A percentile compares a stretch with the other conserved stretches of the same genome.
These are phyloP conservation scores for Grammomys dolichurus DNA, from an alignment of 2,113 vertebrate species.

Conservation along the genomic window DNA sequence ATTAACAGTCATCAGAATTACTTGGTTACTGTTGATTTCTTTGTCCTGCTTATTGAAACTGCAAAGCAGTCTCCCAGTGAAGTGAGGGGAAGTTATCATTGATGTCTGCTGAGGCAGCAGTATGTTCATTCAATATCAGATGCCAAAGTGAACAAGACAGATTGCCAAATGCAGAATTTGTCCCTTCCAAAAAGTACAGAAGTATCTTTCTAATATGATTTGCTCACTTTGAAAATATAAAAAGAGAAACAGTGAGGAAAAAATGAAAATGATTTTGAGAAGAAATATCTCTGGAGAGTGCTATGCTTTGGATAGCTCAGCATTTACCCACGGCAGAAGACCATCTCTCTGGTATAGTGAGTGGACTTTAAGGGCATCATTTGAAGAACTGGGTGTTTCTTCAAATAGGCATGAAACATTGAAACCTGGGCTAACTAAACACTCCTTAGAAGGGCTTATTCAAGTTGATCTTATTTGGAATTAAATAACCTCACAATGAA, in stretches of 20 bases:
- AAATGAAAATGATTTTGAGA: neutral
- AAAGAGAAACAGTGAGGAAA: neutral
- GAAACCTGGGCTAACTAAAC: neutral
- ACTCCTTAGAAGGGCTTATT: neutral
- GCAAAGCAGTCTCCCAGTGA: neutral
- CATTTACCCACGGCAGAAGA: neutral
- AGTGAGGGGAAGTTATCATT: neutral
- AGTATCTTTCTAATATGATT: neutral
- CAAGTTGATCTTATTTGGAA: neutral
- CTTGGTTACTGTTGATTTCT: constrained; percentile 41
- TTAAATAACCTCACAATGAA: neutral
- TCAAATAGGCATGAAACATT: neutral
- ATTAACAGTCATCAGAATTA: neutral
- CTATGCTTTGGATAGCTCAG: neutral
- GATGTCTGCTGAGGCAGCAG: neutral
- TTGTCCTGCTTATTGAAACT: neutral
- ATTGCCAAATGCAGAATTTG: neutral
- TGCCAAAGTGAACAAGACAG: constrained; percentile 22
- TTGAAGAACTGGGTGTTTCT: neutral
- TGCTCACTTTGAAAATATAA: neutral
- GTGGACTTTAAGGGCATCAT: neutral
- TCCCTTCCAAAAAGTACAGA: neutral
- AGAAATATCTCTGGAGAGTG: neutral
- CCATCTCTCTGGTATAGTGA: neutral
- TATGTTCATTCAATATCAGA: neutral